A percentile compares a stretch with the other conserved stretches of the same genome.
Conservation (phyloP, 2,888 invertebrate genomes). For the Sarcophaga rosellei region DNA sequence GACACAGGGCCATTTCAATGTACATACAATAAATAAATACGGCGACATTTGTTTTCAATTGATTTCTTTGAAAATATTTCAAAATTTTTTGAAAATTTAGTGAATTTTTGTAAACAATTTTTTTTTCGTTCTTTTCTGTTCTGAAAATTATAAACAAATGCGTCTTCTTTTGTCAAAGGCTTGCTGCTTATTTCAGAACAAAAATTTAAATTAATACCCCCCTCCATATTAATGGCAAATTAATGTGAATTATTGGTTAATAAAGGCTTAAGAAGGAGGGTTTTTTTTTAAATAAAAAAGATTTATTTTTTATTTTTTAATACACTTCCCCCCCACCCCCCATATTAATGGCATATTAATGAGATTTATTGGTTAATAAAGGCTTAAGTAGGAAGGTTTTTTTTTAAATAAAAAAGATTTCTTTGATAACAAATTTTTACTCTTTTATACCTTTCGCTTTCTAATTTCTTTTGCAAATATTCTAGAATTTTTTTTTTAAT, state of each 20-base stretch:
- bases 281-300: neutral
- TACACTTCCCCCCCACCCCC: no score
- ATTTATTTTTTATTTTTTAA: no score
- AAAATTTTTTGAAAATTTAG: neutral
- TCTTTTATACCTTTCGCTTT: neutral
- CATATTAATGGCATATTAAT: neutral
- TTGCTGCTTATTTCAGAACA: neutral
- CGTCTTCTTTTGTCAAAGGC: conserved; percentile 7
- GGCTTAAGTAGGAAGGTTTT: neutral
- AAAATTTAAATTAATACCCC: neutral
- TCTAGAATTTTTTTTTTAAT: no score
- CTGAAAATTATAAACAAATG: conserved; percentile 20
- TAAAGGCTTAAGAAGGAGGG: neutral
- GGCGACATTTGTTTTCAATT: no score
- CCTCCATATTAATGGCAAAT: neutral
- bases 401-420: neutral
- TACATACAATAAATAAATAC: no score
- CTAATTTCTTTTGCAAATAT: neutral
- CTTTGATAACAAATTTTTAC: neutral
- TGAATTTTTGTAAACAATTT: neutral
- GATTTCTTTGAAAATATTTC: neutral
- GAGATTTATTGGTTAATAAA: neutral
- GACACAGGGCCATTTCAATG: no score
- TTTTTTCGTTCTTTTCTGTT: neutral
- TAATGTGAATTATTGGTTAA: neutral